A percentile compares a stretch with the other conserved stretches of the same genome.
Evolutionary conservation across 2,113 vertebrate species (phyloP).

Genomic region (Bothrops jararaca): DNA sequence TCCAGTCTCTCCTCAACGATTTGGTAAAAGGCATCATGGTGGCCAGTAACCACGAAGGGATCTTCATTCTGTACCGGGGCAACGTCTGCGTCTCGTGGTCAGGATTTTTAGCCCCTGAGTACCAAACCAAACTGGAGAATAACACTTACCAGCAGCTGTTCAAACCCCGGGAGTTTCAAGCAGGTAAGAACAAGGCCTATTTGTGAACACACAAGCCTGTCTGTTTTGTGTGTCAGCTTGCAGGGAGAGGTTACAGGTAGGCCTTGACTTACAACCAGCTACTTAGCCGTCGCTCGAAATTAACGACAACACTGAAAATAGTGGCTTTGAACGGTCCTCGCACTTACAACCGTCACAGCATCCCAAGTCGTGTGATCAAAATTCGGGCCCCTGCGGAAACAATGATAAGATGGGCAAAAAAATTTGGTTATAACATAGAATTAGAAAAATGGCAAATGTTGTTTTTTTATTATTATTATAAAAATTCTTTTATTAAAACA

Average conservation of each 20-base stretch:
- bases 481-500: too few species aligned
- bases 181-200: constrained; percentile 65
- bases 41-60: constrained; percentile 70
- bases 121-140: constrained; percentile 73
- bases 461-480: too few species aligned
- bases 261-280: not conserved
- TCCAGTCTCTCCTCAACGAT: constrained; percentile 71
- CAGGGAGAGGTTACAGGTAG: not conserved
- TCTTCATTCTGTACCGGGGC: constrained; percentile 75
- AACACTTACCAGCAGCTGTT: constrained; percentile 73
- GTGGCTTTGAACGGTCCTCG: not conserved
- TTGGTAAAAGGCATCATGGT: constrained; percentile 78
- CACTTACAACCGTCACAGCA: not conserved
- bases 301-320: not conserved
- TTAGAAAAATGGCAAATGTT: too few species aligned
- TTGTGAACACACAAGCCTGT: not conserved
- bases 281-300: not conserved
- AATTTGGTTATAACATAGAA: too few species aligned
- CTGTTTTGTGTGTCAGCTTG: not conserved
- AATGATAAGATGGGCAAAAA: too few species aligned
- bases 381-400: too few species aligned
- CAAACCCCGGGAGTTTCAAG: constrained; percentile 68
- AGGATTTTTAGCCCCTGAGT: constrained; percentile 61
- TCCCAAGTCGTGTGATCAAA: not conserved
- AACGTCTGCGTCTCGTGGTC: constrained; percentile 79